Evolutionary conservation across 2,113 vertebrate genomes (phyloP).

Genomic region (Dipodomys spectabilis): DNA sequence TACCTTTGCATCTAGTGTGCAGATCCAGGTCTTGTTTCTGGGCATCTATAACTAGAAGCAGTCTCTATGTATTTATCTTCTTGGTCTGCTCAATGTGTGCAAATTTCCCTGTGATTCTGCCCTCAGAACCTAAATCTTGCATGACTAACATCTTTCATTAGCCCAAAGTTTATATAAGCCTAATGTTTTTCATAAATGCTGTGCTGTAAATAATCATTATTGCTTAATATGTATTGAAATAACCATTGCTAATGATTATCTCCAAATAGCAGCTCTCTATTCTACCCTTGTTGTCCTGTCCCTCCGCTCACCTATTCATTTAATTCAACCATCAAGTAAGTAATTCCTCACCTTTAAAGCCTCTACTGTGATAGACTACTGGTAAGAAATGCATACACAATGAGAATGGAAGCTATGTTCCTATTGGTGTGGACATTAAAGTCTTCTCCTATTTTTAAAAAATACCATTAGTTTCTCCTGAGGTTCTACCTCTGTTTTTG

Average conservation of each 20-base stretch:
- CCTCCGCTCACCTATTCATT: neutral
- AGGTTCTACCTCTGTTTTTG: neutral
- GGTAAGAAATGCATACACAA: neutral
- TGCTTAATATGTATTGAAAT: neutral
- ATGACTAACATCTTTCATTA: no score
- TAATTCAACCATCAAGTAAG: neutral
- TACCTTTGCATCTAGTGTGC: neutral
- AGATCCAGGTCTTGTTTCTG: neutral
- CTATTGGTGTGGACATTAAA: neutral
- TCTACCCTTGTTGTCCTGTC: neutral
- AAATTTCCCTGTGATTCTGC: neutral
- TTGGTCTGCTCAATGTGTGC: neutral
- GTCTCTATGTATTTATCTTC: neutral
- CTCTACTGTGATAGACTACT: neutral
- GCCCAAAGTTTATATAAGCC: no score
- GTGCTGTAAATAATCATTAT: neutral
- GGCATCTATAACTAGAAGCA: neutral
- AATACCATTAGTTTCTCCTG: neutral
- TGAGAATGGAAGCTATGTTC: fast-evolving
- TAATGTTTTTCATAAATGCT: neutral
- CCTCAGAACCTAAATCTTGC: neutral
- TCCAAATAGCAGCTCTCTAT: neutral
- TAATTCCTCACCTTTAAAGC: neutral
- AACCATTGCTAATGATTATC: neutral
- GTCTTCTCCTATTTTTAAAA: neutral